Percentiles rank a stretch among this genome's conserved stretches.
Evolutionary conservation across 2,888 invertebrate species (phyloP).

Genomic region (Apocheima hispidaria): DNA sequence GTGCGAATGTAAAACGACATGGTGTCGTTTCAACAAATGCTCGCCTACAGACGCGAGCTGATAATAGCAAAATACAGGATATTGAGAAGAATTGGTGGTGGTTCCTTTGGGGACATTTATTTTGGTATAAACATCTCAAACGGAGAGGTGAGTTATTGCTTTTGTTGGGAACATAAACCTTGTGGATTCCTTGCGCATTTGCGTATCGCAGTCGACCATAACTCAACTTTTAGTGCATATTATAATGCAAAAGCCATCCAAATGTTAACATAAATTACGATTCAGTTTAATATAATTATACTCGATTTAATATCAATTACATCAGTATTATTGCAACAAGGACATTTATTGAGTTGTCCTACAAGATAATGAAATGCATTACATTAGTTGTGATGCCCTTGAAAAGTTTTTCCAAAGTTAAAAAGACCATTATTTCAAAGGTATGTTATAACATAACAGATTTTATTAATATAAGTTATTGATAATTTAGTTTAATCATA

Average conservation of each 20-base stretch:
- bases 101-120: constrained; percentile 99
- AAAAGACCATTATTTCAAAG: background rate
- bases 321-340: constrained; percentile 2
- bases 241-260: constrained; percentile 45
- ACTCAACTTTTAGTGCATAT: background rate
- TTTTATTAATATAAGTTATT: too few species aligned
- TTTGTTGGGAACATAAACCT: constrained; percentile 25
- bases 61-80: constrained; percentile 91
- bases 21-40: constrained; percentile 51
- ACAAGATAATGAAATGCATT: background rate
- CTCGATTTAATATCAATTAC: constrained; percentile 13
- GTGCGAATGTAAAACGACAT: constrained; percentile 35
- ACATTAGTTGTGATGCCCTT: too few species aligned
- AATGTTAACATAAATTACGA: constrained; percentile 50
- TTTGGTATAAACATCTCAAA: constrained; percentile 95
- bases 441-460: too few species aligned
- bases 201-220: background rate
- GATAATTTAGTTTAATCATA: too few species aligned
- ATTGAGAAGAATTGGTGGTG: constrained; percentile 97
- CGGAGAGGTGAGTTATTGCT: constrained; percentile 89
- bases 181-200: constrained; percentile 14
- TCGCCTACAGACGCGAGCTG: constrained; percentile 49
- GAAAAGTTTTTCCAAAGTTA: background rate
- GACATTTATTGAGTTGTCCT: background rate
- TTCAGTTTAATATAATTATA: constrained; percentile 37